Conservation (phyloP, 1,140 invertebrate genomes). For the Dreissena rostriformis region DNA sequence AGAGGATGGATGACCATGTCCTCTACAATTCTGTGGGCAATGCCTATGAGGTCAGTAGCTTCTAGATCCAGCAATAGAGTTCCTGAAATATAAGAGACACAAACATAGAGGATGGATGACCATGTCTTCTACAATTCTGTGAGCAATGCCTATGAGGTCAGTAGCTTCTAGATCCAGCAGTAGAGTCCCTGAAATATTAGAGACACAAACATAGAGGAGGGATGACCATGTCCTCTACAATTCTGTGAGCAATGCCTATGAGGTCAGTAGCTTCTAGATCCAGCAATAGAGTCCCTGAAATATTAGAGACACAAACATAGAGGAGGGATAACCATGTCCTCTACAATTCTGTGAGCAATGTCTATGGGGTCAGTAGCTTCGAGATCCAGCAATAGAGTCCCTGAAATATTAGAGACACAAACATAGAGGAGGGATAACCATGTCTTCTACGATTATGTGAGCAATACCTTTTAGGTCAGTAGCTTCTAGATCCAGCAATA, state of each 20-base stretch:
- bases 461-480: slow-evolving; percentile 92
- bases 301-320: slow-evolving; percentile 77
- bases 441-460: slow-evolving; percentile 93
- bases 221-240: slow-evolving; percentile 93
- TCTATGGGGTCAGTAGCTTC: slow-evolving; percentile 94
- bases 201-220: slow-evolving; percentile 85
- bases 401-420: no score
- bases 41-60: slow-evolving; percentile 92
- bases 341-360: slow-evolving; percentile 92
- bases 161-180: slow-evolving; percentile 94
- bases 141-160: slow-evolving; percentile 92
- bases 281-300: slow-evolving; percentile 88
- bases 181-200: slow-evolving; percentile 84
- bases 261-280: slow-evolving; percentile 95
- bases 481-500: slow-evolving; percentile 94
- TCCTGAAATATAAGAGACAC: no score
- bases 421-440: slow-evolving; percentile 91
- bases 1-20: slow-evolving; percentile 93
- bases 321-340: slow-evolving; percentile 93
- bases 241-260: slow-evolving; percentile 91
- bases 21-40: slow-evolving; percentile 92
- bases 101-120: slow-evolving; percentile 88
- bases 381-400: slow-evolving; percentile 80
- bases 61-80: slow-evolving; percentile 88
- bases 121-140: slow-evolving; percentile 93